A percentile compares a stretch with the other conserved stretches of the same genome.
Evolutionary conservation across 2,888 invertebrate species (phyloP).

Genomic region (Sialis fuliginosa): DNA sequence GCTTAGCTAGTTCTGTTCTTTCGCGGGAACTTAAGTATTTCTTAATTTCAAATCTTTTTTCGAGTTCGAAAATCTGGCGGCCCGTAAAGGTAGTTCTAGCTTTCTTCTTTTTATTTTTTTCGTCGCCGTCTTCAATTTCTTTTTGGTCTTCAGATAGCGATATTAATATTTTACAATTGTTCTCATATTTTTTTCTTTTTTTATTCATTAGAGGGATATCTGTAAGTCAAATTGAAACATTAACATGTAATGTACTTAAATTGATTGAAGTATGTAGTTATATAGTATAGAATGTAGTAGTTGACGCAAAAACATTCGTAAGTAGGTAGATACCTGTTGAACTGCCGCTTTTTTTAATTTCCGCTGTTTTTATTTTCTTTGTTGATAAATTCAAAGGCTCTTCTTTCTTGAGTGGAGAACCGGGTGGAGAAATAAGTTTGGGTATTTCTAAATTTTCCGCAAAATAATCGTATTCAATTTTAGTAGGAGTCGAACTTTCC

Average conservation of each 20-base stretch:
- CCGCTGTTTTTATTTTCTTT: no score
- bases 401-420: no score
- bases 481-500: conserved; percentile 1
- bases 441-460: neutral
- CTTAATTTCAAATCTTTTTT: conserved; percentile 89
- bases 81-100: conserved; percentile 92
- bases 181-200: conserved; percentile 4
- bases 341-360: no score
- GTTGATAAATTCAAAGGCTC: no score
- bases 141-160: conserved; percentile 20
- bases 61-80: conserved; percentile 88
- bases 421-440: neutral
- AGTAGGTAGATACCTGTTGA: no score
- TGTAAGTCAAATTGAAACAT: no score
- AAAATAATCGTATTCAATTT: conserved; percentile 7
- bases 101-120: conserved; percentile 55
- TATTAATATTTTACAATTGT: conserved; percentile 3
- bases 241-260: no score
- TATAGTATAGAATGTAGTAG: no score
- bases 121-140: conserved; percentile 33
- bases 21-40: conserved; percentile 92
- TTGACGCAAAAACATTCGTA: no score
- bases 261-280: no score
- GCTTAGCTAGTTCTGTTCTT: conserved; percentile 83
- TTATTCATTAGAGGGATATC: no score